phyloP scores from a whole-genome alignment of 2,888 invertebrate genomes.

The Rhimphoctona megacephalus region DNA sequence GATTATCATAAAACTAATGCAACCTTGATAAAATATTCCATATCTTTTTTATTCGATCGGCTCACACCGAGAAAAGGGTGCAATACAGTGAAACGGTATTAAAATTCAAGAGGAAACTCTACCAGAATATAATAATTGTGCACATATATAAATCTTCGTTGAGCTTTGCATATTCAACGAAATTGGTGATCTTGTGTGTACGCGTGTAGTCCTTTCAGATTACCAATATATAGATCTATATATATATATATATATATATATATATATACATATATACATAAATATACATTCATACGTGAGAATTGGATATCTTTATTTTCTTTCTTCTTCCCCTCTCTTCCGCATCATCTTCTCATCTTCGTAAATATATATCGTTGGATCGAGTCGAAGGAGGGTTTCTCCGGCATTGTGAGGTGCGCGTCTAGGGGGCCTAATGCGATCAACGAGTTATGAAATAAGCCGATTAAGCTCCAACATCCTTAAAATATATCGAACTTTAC shows the following conservation, averaged over 20 bases:
- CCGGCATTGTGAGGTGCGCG: slow-evolving; percentile 50
- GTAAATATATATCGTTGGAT: slow-evolving; percentile 59
- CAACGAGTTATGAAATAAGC: slow-evolving; percentile 67
- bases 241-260: background rate
- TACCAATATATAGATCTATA: slow-evolving; percentile 6
- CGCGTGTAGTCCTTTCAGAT: slow-evolving; percentile 1
- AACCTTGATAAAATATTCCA: slow-evolving; percentile 42
- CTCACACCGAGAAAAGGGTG: background rate
- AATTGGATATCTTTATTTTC: slow-evolving; percentile 38
- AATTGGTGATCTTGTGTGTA: slow-evolving; percentile 13
- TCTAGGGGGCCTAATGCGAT: slow-evolving; percentile 61
- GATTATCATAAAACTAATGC: slow-evolving; percentile 37
- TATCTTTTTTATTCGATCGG: background rate
- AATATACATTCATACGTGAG: slow-evolving; percentile 12
- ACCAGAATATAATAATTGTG: background rate
- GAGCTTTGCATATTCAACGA: background rate
- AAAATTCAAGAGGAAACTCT: background rate
- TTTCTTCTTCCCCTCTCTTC: slow-evolving; percentile 60
- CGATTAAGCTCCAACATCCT: slow-evolving; percentile 59
- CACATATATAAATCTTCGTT: background rate
- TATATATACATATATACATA: background rate
- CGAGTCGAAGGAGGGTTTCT: slow-evolving; percentile 23
- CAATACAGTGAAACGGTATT: background rate
- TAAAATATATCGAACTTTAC: slow-evolving; percentile 42
- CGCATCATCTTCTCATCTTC: slow-evolving; percentile 65